Base-by-base conservation (phyloP, 2,113 vertebrate genomes). In the Myotis brandtii region DNA sequence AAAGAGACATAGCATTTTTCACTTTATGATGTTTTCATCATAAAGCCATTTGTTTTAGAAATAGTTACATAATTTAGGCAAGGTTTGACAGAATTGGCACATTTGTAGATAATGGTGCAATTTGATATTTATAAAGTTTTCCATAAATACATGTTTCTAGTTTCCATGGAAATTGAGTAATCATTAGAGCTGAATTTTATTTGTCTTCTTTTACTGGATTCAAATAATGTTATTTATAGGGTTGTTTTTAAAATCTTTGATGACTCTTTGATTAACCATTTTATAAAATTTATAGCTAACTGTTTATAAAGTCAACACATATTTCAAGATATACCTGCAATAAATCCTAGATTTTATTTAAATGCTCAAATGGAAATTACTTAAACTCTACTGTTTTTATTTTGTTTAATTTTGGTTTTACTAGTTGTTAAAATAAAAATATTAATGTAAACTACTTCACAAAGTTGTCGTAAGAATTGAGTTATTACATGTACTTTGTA, bases 121-220 rank as follows among this genome's bases (percentile, higher is more conserved):
- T 94, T 48, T 96, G 48, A 94, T 96, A 96, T 97, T 97, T 96
- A 95, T 91, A 95, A 96, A 95, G 62, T 91, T 96, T 91, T 92
- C 94, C 95, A 97, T 96, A 97, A 95, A 97, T 98, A 96, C 50
- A 94, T 95, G 37, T 72, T 83, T 95, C 93, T 85, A 40, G 95
- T 97, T 98, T 83, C 97, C 96, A 97, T 97, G 96, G 91, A 93
- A 96, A 97, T 98, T 96, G 86, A 92, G 76, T 94, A 96, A 97
- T 97, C 64, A 86, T 52, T 94, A 48, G n/a, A 95, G 46, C 69
- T 95, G 77, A 89, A 94, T 92, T 95, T 73, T 95, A 86, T 97
- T 96, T 96, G 92, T 95, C 80, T 92, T 83, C 84, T 92, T 93
- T 88, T 91, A 90, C 46, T 84, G 59, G 34, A 95, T 96, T 95